Conservation (phyloP, 2,888 invertebrate species). For the Trachelus iudaicus region DNA sequence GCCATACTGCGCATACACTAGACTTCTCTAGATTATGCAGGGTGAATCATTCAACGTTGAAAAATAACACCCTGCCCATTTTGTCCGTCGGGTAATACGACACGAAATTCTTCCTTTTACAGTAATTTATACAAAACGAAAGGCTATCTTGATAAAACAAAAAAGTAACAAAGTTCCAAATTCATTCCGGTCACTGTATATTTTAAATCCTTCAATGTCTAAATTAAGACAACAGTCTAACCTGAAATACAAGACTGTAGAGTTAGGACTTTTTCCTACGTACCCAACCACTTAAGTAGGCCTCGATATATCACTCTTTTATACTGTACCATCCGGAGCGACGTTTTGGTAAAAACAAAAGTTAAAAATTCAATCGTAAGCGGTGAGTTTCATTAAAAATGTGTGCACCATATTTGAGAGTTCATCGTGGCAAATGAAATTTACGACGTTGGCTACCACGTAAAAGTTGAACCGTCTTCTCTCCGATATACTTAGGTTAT, state of each 20-base stretch:
- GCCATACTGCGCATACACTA: conserved; percentile 5
- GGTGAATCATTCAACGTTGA: conserved; percentile 8
- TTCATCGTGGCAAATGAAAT: neutral
- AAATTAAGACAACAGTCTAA: neutral
- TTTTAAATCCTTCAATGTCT: neutral
- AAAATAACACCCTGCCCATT: neutral
- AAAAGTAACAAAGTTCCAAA: neutral
- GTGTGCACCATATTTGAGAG: neutral
- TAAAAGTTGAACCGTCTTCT: neutral
- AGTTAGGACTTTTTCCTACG: neutral
- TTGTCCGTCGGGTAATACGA: neutral
- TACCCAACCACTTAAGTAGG: neutral
- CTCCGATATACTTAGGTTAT: neutral
- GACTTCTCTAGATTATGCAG: neutral
- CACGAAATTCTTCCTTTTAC: neutral
- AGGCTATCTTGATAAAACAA: neutral
- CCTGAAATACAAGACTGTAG: neutral
- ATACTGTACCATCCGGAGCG: neutral
- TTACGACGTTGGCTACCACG: neutral
- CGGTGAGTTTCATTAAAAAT: neutral
- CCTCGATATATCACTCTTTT: neutral
- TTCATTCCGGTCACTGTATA: neutral
- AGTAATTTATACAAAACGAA: neutral
- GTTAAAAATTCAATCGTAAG: neutral
- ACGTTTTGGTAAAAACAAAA: neutral